A percentile compares a stretch with the other conserved stretches of the same genome.
Evolutionary conservation across 2,113 vertebrate species (phyloP).

Genomic region (Cryptoleucopteryx plumbea): DNA sequence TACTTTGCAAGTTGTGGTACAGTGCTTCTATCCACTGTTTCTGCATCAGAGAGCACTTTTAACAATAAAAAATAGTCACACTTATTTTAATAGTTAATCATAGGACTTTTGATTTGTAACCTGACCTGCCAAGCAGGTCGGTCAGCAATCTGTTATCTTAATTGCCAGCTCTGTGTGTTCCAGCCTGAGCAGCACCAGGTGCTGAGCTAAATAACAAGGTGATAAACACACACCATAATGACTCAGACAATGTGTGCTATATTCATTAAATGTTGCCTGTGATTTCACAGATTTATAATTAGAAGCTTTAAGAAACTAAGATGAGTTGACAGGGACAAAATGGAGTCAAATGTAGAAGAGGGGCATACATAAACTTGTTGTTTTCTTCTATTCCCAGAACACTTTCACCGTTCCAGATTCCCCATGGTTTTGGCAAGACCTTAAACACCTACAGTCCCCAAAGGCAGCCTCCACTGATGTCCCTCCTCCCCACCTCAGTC

Average conservation of each 20-base stretch:
- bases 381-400: neutral
- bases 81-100: neutral
- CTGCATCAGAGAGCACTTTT: neutral
- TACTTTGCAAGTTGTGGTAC: neutral
- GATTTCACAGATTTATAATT: constrained; percentile 16
- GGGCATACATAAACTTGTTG: neutral
- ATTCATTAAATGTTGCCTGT: neutral
- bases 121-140: neutral
- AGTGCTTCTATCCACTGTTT: neutral
- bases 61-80: neutral
- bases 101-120: neutral
- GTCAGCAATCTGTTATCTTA: constrained; percentile 2
- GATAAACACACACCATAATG: neutral
- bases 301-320: neutral
- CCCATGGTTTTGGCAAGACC: neutral
- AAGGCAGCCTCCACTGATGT: neutral
- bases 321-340: neutral
- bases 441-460: neutral
- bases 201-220: constrained; percentile 6
- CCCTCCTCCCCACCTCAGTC: neutral
- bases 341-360: neutral
- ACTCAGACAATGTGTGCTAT: neutral
- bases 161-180: neutral
- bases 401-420: neutral
- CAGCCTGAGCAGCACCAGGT: constrained; percentile 2